Conservation (phyloP, 2,797 vertebrate genomes). For the Chelmon rostratus region DNA sequence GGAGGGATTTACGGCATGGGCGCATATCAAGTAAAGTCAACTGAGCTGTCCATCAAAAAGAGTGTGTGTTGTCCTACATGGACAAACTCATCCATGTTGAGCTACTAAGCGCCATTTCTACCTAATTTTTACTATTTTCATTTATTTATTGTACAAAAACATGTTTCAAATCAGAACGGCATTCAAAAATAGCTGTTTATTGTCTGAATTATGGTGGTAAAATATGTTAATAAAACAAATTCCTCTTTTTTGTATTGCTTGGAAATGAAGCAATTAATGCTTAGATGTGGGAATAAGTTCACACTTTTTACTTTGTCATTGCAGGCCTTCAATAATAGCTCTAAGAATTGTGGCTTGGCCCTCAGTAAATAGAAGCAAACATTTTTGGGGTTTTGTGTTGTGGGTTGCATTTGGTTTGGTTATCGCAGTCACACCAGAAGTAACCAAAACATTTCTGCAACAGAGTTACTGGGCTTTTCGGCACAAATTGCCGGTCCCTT, state of each 20-base stretch:
- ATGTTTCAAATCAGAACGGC: no score
- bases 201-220: background rate
- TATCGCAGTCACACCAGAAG: background rate
- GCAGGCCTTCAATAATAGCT: slow-evolving; percentile 11
- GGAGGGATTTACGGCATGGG: slow-evolving; percentile 21
- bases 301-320: slow-evolving; percentile 7
- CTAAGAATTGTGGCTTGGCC: slow-evolving; percentile 7
- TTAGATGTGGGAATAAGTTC: slow-evolving; percentile 11
- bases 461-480: background rate
- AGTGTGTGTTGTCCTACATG: background rate
- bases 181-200: slow-evolving; percentile 18
- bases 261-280: slow-evolving; percentile 28
- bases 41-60: slow-evolving; percentile 30
- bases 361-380: background rate
- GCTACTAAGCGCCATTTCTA: background rate
- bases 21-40: slow-evolving; percentile 33
- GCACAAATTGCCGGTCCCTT: background rate
- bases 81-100: slow-evolving; percentile 1
- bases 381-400: slow-evolving; percentile 5
- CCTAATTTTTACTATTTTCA: no score
- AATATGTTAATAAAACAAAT: slow-evolving; percentile 17
- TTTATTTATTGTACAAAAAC: no score
- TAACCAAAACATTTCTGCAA: slow-evolving; percentile 3
- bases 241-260: slow-evolving; percentile 6
- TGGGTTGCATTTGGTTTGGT: background rate